A percentile compares a stretch with the other conserved stretches of the same genome.
phyloP scores from a whole-genome alignment of 92 coral and sea anemone species.

The Phenganax marumi region DNA sequence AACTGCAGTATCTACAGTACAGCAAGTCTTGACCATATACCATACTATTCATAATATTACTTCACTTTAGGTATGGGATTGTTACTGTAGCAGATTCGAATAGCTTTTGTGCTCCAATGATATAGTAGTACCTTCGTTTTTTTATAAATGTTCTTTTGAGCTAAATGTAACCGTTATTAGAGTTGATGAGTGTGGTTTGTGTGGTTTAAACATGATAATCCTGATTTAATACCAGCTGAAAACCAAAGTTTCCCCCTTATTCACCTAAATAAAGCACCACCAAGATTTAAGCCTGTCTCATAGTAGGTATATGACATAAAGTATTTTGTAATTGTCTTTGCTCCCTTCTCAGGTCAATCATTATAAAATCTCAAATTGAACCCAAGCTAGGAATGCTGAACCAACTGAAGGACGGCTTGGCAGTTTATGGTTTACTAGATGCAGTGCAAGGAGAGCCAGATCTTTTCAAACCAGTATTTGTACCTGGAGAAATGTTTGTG shows the following conservation, averaged over 20 bases:
- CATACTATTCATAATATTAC: no score
- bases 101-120: no score
- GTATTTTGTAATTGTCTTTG: slow-evolving; percentile 10
- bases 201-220: not conserved
- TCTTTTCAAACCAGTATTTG: slow-evolving; percentile 67
- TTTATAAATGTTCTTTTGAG: no score
- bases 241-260: slow-evolving; percentile 54
- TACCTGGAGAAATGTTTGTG: slow-evolving; percentile 50
- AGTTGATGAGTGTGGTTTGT: no score
- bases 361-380: slow-evolving; percentile 60
- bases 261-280: slow-evolving; percentile 53
- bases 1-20: not conserved
- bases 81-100: no score
- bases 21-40: not conserved
- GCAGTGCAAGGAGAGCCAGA: slow-evolving; percentile 51
- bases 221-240: not conserved
- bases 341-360: slow-evolving; percentile 55
- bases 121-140: no score
- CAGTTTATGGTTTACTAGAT: slow-evolving; percentile 57
- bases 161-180: no score
- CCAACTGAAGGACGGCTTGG: slow-evolving; percentile 64
- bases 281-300: slow-evolving; percentile 42
- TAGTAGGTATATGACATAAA: not conserved
- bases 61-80: no score
- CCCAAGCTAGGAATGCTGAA: slow-evolving; percentile 60